These are phyloP conservation scores for Thinocorus orbignyianus DNA, from an alignment of 2,113 vertebrate species.

Conservation along the genomic window DNA sequence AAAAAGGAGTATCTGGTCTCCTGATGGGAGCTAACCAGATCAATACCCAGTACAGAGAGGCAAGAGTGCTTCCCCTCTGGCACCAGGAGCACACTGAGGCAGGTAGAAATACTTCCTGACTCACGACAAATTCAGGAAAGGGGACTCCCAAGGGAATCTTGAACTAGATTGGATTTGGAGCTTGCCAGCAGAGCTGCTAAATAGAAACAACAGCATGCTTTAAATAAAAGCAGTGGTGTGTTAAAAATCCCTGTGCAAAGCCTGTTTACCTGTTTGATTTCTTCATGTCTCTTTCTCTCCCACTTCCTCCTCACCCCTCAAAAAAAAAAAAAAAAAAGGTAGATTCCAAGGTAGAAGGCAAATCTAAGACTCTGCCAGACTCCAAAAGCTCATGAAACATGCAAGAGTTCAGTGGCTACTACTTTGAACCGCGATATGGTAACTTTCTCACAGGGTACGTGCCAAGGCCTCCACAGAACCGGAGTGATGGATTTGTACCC, in stretches of 20 bases:
- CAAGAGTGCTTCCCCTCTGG: neutral
- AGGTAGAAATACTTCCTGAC: neutral
- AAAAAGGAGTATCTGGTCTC: neutral
- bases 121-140: slow-evolving; percentile 24
- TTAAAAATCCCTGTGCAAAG: slow-evolving; percentile 14
- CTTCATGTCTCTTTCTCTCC: neutral
- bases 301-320: accelerated
- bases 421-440: neutral
- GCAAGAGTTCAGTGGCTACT: neutral
- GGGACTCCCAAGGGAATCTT: neutral
- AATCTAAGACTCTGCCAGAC: neutral
- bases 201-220: neutral
- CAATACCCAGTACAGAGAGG: neutral
- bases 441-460: neutral
- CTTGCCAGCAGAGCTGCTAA: slow-evolving; percentile 17
- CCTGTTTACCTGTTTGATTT: neutral
- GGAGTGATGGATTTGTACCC: neutral
- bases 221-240: slow-evolving; percentile 17
- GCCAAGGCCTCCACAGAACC: neutral
- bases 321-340: neutral
- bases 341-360: neutral
- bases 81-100: neutral
- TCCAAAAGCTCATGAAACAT: neutral
- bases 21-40: neutral
- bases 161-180: slow-evolving; percentile 7